These are phyloP conservation scores for Eublepharis macularius DNA, from an alignment of 2,113 vertebrate genomes.

Conservation along the genomic window DNA sequence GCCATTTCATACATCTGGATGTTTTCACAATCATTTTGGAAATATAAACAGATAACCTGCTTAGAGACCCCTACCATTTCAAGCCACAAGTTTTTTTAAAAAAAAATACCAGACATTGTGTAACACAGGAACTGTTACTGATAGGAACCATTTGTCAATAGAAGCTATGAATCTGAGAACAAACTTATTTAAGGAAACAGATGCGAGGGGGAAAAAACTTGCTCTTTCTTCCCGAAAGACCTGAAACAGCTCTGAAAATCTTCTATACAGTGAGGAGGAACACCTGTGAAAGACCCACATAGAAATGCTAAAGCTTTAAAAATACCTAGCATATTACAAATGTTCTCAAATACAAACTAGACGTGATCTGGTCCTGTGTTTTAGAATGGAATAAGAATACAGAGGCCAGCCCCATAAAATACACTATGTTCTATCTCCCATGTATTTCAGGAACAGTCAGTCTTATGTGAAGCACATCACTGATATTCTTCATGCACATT, in stretches of 20 bases:
- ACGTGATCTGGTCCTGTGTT: not conserved
- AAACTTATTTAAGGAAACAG: slow-evolving; percentile 4
- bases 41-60: slow-evolving; percentile 8
- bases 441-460: not conserved
- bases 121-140: not conserved
- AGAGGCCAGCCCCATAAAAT: not conserved
- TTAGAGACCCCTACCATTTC: not conserved
- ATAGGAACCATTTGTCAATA: not conserved
- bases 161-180: not conserved
- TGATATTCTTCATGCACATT: not conserved
- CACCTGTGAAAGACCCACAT: not conserved
- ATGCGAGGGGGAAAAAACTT: not conserved
- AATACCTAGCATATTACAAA: too few relatives aligned
- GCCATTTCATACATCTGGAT: not conserved
- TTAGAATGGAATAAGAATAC: not conserved
- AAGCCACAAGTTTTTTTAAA: not conserved
- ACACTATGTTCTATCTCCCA: not conserved
- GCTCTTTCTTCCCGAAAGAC: not conserved
- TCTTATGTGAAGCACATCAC: not conserved
- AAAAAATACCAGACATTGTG: not conserved
- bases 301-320: too few relatives aligned
- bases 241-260: not conserved
- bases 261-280: not conserved
- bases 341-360: too few relatives aligned
- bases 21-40: not conserved